These are phyloP conservation scores for Somateria mollissima DNA, from an alignment of 2,797 vertebrate genomes.

Conservation along the genomic window DNA sequence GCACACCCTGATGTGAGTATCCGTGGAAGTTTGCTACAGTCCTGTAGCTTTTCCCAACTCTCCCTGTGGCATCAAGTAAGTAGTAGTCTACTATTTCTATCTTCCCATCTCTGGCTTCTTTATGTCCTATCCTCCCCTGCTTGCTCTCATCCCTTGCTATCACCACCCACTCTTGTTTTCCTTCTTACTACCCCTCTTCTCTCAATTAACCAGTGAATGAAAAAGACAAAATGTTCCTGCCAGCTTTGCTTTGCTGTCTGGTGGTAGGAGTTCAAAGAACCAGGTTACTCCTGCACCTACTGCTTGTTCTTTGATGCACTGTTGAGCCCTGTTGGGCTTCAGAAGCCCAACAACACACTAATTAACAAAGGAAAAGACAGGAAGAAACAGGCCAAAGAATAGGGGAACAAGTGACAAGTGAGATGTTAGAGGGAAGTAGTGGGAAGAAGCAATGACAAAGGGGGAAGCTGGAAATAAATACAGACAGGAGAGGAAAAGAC, in stretches of 20 bases:
- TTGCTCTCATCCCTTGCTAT: neutral
- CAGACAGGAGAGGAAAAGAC: neutral
- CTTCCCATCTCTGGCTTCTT: neutral
- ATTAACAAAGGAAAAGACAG: slow-evolving; percentile 48
- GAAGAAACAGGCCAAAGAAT: slow-evolving; percentile 55
- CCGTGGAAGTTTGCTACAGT: neutral
- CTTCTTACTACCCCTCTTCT: neutral
- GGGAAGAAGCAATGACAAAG: slow-evolving; percentile 60
- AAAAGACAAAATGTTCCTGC: neutral
- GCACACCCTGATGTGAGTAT: neutral
- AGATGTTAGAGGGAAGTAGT: slow-evolving; percentile 57
- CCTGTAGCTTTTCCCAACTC: neutral
- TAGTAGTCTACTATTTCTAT: neutral
- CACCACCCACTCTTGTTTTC: neutral
- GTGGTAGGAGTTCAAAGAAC: slow-evolving; percentile 27
- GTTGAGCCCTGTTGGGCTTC: neutral
- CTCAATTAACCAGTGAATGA: slow-evolving; percentile 9
- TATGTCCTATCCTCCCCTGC: neutral
- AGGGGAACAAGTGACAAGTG: slow-evolving; percentile 54
- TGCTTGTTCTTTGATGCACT: slow-evolving; percentile 29
- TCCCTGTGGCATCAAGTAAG: neutral
- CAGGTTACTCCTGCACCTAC: slow-evolving; percentile 3
- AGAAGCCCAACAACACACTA: neutral
- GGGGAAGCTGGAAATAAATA: neutral
- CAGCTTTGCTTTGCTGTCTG: slow-evolving; percentile 9